Conservation (phyloP, 2,797 vertebrate species). For the Schizopygopsis pylzovi region DNA sequence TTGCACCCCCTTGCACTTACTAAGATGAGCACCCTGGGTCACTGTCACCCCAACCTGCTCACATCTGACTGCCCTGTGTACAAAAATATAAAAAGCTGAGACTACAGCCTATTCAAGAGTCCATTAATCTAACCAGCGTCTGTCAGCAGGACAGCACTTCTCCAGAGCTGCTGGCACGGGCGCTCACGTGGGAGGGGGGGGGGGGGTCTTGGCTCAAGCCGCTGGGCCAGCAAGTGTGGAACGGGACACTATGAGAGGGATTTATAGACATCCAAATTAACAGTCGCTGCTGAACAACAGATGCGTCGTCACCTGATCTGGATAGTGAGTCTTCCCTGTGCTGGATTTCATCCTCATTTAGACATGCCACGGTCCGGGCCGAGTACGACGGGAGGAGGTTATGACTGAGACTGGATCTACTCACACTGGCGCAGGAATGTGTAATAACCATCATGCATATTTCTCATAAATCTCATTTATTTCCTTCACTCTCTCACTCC, state of each 20-base stretch:
- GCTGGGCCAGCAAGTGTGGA: conserved; percentile 44
- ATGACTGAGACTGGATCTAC: conserved; percentile 47
- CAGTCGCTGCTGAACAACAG: conserved; percentile 51
- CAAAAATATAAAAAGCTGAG: conserved; percentile 45
- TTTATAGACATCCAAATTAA: conserved; percentile 63
- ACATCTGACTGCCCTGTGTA: conserved; percentile 48
- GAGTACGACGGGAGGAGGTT: not conserved
- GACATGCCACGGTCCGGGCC: conserved; percentile 39
- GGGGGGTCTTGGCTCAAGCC: conserved; percentile 30
- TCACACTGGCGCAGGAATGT: conserved; percentile 40
- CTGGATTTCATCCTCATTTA: conserved; percentile 59
- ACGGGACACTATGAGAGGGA: conserved; percentile 50
- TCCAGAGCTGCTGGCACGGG: conserved; percentile 36
- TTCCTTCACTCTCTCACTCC: conserved; percentile 36
- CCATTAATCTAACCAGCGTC: conserved; percentile 46
- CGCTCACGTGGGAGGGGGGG: not conserved
- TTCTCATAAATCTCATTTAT: conserved; percentile 62
- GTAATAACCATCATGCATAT: conserved; percentile 49
- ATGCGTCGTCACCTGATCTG: conserved; percentile 55
- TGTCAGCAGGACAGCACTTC: not conserved
- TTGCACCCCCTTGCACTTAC: conserved; percentile 26
- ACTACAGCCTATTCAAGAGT: conserved; percentile 36
- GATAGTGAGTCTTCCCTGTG: conserved; percentile 43
- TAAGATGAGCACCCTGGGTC: conserved; percentile 41
- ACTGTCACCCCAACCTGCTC: conserved; percentile 35